Base-by-base conservation (phyloP, 2,888 invertebrate genomes). In the Drosophila affinis region DNA sequence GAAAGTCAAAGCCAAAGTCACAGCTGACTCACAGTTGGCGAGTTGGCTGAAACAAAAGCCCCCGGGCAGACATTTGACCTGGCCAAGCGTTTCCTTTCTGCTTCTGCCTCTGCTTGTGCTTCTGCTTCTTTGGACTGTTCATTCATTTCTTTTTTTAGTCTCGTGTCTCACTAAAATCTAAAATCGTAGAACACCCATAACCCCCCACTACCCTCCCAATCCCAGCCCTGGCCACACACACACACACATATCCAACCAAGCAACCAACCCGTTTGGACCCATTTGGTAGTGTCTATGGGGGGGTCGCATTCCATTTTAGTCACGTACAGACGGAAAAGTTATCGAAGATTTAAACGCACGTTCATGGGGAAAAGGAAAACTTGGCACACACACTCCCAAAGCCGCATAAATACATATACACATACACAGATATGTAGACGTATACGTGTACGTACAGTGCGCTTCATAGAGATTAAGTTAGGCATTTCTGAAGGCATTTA, bases 301-400 rank as follows among this genome's bases (percentile, higher is more conserved):
- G n/a, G n/a, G 76, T 60, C 72, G 76, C 87, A 78, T 79, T 75
- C 87, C 83, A 84, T 84, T 84, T 84, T 86, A 84, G 83, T 84
- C 83, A 84, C 83, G 83, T 84, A 72, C 78, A 67, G 80, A 72
- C 75, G 76, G 75, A 70, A 84, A 83, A 84, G 83, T 84, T 84
- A 84, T 88, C 88, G 88, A 88, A 84, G 83, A 84, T 84, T 84
- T 84, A 84, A 84, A 80, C 86, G 83, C 83, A 84, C 83, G 83
- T 88, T 82, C 83, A 82, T 76, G 83, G 62, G 71, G 61, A 44
- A 62, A 61, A 77, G 70, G 67, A 70, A 76, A 75, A 62, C 56
- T 52, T 21, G 17, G 32, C 3, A 24, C 6, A 68, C 4, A 58
- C 53, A 53, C 17, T 34, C 34, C 14, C 34, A 34, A 14, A 57